Evolutionary conservation across 2,797 vertebrate genomes (phyloP), one percentile per base, ranked within the genome.

Genomic region (Decapterus maruadsi): DNA sequence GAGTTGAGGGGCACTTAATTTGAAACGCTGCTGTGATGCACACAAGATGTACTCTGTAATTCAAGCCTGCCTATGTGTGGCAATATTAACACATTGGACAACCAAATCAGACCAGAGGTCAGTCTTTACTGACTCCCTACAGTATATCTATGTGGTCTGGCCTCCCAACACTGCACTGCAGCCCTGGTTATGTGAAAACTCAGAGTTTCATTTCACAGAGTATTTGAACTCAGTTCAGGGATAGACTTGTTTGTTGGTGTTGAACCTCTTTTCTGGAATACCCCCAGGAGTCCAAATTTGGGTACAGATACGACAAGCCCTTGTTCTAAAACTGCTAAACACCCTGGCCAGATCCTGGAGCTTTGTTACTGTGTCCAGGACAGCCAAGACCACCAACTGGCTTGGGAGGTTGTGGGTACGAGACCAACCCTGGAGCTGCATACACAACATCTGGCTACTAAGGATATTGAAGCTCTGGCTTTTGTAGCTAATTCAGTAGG

Each of bases 71-170:
- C 16, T 57, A 0, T 13, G 8, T 40, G n/a, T 14, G 19, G 29
- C 26, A 26, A 26, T 26, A 26, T 26, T 26, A 26, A 26, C 95
- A 14, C 95, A 94, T 66, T 98, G 97, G 97, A 94, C 86, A 1
- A 93, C 89, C 19, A 96, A 94, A 84, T 95, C 93, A 1, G 94
- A 96, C 71, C 88, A 95, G 34, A 96, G 90, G 73, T 94, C 88
- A 0, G 88, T 94, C 20, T 96, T 98, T 22, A 91, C 94, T 0
- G 96, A 97, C 82, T 95, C 90, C 54, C 93, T 97, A 69, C 93
- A 97, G 74, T 96, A 65, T 98, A 95, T 61, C 82, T 98, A 13
- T 97, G 96, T 0, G 98, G 97, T 8, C 93, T 99, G 82, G 95
- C 96, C 0, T 96, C 97, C 0, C 54, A 80, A 0, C 65, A 85